Evolutionary conservation across 1,140 invertebrate genomes (phyloP).

Genomic region (Linepithema humile): DNA sequence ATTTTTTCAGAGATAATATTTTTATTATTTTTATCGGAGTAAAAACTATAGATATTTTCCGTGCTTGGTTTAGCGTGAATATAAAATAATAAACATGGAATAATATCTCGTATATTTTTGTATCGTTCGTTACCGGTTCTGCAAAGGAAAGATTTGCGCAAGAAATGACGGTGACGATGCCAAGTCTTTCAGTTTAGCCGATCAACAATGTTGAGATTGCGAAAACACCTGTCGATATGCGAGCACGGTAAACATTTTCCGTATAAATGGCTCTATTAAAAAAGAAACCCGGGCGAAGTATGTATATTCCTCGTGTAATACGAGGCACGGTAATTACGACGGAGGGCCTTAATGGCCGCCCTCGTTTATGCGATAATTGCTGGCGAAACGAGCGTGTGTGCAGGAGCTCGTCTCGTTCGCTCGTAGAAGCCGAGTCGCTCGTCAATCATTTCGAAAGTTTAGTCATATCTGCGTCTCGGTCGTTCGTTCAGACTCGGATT

Average conservation of each 20-base stretch:
- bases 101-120: neutral
- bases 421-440: conserved; percentile 45
- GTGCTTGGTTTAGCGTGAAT: neutral
- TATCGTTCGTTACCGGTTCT: neutral
- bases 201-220: neutral
- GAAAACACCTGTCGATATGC: neutral
- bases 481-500: neutral
- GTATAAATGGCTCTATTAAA: conserved; percentile 47
- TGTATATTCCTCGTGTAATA: conserved; percentile 63
- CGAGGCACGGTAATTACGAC: conserved; percentile 64
- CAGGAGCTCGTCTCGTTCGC: conserved; percentile 35
- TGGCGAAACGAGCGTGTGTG: conserved; percentile 60
- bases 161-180: neutral
- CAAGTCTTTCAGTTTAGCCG: neutral
- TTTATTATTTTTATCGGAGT: neutral
- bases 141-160: neutral
- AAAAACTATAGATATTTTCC: neutral
- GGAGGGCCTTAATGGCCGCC: conserved; percentile 59
- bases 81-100: neutral
- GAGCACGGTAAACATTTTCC: neutral
- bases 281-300: conserved; percentile 20
- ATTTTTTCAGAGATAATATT: neutral
- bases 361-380: conserved; percentile 77
- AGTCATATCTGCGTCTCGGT: conserved; percentile 26
- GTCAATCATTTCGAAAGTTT: conserved; percentile 69